phyloP scores from a whole-genome alignment of 2,797 vertebrate species.

The Chelon auratus region DNA sequence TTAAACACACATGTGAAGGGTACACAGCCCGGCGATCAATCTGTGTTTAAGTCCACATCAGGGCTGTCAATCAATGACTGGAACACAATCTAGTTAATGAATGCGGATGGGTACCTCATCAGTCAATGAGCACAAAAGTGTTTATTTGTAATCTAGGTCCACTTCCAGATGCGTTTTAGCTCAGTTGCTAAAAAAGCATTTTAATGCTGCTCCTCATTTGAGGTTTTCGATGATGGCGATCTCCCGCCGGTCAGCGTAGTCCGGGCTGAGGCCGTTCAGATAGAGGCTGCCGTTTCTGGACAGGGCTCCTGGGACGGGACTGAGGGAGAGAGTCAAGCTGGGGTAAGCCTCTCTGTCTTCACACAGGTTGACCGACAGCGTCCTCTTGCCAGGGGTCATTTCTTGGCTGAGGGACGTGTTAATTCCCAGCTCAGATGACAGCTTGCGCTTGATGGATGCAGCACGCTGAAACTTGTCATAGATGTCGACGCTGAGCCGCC shows the following conservation, averaged over 20 bases:
- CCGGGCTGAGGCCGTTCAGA: slow-evolving; percentile 96
- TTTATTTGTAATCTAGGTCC: slow-evolving; percentile 20
- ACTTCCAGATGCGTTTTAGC: neutral
- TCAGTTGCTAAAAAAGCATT: neutral
- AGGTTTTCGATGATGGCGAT: slow-evolving; percentile 91
- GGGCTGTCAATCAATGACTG: neutral
- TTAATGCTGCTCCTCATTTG: slow-evolving; percentile 80
- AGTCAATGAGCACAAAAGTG: slow-evolving; percentile 34
- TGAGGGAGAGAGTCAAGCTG: slow-evolving; percentile 85
- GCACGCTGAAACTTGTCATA: slow-evolving; percentile 98
- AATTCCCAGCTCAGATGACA: slow-evolving; percentile 93
- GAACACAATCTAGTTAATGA: slow-evolving; percentile 32
- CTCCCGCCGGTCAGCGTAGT: slow-evolving; percentile 89
- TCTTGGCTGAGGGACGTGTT: slow-evolving; percentile 86
- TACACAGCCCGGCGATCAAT: slow-evolving; percentile 14
- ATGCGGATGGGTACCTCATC: slow-evolving; percentile 28
- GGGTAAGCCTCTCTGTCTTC: slow-evolving; percentile 90
- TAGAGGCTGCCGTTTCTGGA: slow-evolving; percentile 93
- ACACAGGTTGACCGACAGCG: slow-evolving; percentile 92
- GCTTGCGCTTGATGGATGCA: slow-evolving; percentile 96
- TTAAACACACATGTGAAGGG: slow-evolving; percentile 8
- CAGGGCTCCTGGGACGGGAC: slow-evolving; percentile 76
- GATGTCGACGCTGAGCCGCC: slow-evolving; percentile 96
- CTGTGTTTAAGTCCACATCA: slow-evolving; percentile 11
- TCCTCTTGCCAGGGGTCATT: slow-evolving; percentile 93